phyloP scores from a whole-genome alignment of 2,888 invertebrate genomes.

The Drosophila macrothrix region DNA sequence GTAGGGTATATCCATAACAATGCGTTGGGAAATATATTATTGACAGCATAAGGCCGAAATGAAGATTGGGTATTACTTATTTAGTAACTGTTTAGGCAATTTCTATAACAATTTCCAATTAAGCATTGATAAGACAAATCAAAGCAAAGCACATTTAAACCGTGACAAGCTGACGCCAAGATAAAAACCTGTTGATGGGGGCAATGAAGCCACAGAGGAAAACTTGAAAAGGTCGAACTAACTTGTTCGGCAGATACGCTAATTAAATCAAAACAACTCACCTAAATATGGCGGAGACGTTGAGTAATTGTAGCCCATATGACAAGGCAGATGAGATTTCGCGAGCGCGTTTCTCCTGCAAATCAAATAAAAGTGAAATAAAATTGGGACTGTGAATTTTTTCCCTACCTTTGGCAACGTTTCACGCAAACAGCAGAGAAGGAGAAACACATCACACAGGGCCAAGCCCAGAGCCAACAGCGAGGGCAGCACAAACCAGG shows the following conservation, averaged over 20 bases:
- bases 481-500: slow-evolving; percentile 94
- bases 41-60: not conserved
- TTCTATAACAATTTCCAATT: slow-evolving; percentile 11
- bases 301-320: slow-evolving; percentile 88
- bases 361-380: not conserved
- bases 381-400: not conserved
- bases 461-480: slow-evolving; percentile 91
- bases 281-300: slow-evolving; percentile 87
- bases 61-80: not conserved
- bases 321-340: slow-evolving; percentile 88
- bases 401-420: slow-evolving; percentile 89
- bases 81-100: not conserved
- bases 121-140: slow-evolving; percentile 56
- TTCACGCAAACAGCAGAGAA: slow-evolving; percentile 91
- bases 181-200: slow-evolving; percentile 30
- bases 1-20: not conserved
- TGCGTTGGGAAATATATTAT: not conserved
- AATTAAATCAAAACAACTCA: slow-evolving; percentile 58
- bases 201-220: slow-evolving; percentile 1
- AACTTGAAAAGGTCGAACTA: slow-evolving; percentile 30
- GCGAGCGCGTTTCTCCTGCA: slow-evolving; percentile 88
- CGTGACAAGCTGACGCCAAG: slow-evolving; percentile 29
- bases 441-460: slow-evolving; percentile 91
- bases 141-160: slow-evolving; percentile 21
- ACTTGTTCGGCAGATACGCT: slow-evolving; percentile 69